Base-by-base conservation (phyloP, 1,140 invertebrate genomes). In the Cydia fagiglandana region DNA sequence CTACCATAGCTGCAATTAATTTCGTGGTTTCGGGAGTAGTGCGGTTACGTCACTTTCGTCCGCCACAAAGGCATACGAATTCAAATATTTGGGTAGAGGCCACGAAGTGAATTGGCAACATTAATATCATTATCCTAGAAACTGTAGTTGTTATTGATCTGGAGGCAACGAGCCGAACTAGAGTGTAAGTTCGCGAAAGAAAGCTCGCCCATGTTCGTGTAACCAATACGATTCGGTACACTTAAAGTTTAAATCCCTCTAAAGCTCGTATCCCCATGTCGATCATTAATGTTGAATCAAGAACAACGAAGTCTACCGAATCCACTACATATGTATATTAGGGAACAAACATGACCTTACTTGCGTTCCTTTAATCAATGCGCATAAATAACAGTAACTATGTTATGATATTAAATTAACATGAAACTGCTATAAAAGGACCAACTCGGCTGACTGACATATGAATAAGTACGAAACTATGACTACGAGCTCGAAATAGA, bases 331-430 rank as follows among this genome's bases (percentile, higher is more conserved):
- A 24, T 24, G 24, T 24, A 38, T 17, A 70, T 70, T 70, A 70
- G 38, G 0, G 66, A 34, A 38, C 64, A 70, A n/a, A 13, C 9
- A 38, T 9, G 66, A 41, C 38, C n/a, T 17, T 68, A 15, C 28
- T 68, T 5, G 30, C 45, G 30, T 70, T 70, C n/a, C 15, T 41
- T 34, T 38, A 70, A 70, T 70, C 66, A 70, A 70, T 70, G 66
- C 66, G 66, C 66, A 70, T 70, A 70, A 70, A 70, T 70, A 70
- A 41, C 34, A n/a, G 66, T 34, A 38, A 38, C 66, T 70, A 38
- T 38, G 66, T 70, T 70, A 38, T 61, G 56, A 20, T 61, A 20
- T 61, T 61, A 61, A 61, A 61, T 61, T 61, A 61, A 24, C 56
- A 61, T 61, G 17, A 61, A 61, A 61, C 56, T 61, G 20, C 56